These are phyloP conservation scores for Aquatica leii DNA, from an alignment of 2,888 invertebrate species.

Conservation along the genomic window DNA sequence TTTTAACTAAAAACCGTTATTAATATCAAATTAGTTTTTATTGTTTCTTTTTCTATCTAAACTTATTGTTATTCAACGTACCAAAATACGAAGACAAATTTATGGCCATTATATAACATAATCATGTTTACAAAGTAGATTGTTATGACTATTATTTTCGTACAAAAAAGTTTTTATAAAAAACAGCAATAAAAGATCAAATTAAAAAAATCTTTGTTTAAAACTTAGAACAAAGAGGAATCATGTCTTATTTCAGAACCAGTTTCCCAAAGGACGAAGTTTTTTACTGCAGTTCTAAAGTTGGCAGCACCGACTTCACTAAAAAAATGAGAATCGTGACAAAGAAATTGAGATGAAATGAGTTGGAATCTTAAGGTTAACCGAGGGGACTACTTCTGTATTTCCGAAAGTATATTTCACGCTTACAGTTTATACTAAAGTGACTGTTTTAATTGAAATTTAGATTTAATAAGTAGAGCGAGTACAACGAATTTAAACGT, in stretches of 20 bases:
- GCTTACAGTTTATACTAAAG: too few relatives aligned
- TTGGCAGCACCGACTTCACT: conserved; percentile 50
- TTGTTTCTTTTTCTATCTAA: neutral
- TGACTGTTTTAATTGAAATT: too few relatives aligned
- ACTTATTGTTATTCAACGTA: neutral
- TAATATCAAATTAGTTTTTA: conserved; percentile 1
- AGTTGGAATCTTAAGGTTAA: conserved; percentile 54
- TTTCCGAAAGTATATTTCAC: conserved; percentile 55
- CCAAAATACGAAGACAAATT: too few relatives aligned
- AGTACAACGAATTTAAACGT: too few relatives aligned
- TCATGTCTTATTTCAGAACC: conserved; percentile 53
- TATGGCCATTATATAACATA: too few relatives aligned
- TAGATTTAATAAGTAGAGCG: too few relatives aligned
- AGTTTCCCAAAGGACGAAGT: conserved; percentile 54
- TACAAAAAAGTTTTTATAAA: conserved; percentile 35
- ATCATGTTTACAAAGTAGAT: conserved; percentile 27
- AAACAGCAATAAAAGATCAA: conserved; percentile 40
- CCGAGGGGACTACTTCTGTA: conserved; percentile 56
- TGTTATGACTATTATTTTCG: conserved; percentile 24
- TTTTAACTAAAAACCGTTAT: neutral
- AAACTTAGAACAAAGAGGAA: conserved; percentile 48
- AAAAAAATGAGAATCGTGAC: conserved; percentile 56
- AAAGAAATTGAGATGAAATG: conserved; percentile 58
- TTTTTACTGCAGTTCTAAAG: conserved; percentile 57
- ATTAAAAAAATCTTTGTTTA: conserved; percentile 51